Percentiles rank a stretch among this genome's conserved stretches.
Conservation (phyloP, 2,797 vertebrate genomes). For the Myotis myotis region DNA sequence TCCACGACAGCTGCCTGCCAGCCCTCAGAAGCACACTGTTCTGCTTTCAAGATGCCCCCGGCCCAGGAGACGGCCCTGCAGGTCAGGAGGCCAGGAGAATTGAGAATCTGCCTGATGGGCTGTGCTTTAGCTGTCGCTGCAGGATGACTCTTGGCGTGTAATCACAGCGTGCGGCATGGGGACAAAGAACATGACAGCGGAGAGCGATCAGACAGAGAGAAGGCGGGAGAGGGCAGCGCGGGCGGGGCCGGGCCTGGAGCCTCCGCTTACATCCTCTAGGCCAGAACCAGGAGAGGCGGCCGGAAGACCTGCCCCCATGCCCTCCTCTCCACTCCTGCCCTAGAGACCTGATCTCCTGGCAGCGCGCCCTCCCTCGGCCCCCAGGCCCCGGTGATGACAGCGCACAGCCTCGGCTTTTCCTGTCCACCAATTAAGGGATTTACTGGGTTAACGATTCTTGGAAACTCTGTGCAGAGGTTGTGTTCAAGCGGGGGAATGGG, state of each 20-base stretch:
- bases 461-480: not conserved
- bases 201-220: slow-evolving; percentile 44
- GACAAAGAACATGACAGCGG: slow-evolving; percentile 68
- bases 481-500: not conserved
- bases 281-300: not conserved
- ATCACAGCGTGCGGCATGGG: slow-evolving; percentile 36
- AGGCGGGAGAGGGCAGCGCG: slow-evolving; percentile 2
- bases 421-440: slow-evolving; percentile 55
- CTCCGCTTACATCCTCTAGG: not conserved
- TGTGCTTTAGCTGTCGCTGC: not conserved
- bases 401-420: not conserved
- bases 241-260: not conserved
- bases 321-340: not conserved
- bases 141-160: slow-evolving; percentile 30
- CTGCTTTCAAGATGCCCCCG: not conserved
- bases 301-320: not conserved
- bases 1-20: not conserved
- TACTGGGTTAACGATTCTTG: not conserved
- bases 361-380: not conserved
- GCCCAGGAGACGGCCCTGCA: not conserved
- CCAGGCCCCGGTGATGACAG: not conserved
- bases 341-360: not conserved
- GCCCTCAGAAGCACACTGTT: not conserved
- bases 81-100: slow-evolving; percentile 36
- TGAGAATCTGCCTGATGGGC: not conserved